phyloP scores from a whole-genome alignment of 1,140 invertebrate genomes.

The Samia ricini region DNA sequence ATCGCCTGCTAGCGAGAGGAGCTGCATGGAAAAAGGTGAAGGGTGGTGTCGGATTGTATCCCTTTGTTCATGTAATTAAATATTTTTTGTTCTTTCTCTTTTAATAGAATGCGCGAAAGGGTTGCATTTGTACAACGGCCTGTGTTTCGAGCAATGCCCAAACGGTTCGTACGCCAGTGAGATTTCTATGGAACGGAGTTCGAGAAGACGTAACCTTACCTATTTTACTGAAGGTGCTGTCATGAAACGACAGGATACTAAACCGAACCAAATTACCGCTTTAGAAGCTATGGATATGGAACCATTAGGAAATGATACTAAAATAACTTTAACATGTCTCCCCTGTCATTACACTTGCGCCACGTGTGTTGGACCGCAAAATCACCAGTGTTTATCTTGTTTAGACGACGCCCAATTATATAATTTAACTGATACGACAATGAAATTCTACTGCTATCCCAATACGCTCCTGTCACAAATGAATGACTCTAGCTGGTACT shows the following conservation, averaged over 20 bases:
- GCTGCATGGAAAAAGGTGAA: conserved; percentile 70
- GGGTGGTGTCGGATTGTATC: conserved; percentile 63
- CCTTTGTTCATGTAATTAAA: conserved; percentile 51
- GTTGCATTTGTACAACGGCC: conserved; percentile 72
- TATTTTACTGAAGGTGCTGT: conserved; percentile 39
- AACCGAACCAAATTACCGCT: conserved; percentile 28
- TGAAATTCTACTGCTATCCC: conserved; percentile 61
- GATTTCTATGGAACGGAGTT: conserved; percentile 53
- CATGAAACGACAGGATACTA: conserved; percentile 41
- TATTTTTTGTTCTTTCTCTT: conserved; percentile 64
- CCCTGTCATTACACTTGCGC: conserved; percentile 69
- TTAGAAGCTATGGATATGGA: conserved; percentile 64
- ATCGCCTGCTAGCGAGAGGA: conserved; percentile 48
- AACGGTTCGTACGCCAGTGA: conserved; percentile 63
- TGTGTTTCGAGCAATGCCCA: conserved; percentile 63
- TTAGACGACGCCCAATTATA: conserved; percentile 58
- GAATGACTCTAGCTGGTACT: conserved; percentile 51
- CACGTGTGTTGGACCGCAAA: conserved; percentile 55
- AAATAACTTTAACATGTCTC: conserved; percentile 51
- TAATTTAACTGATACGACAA: conserved; percentile 48
- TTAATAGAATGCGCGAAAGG: conserved; percentile 73
- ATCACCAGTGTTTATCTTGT: conserved; percentile 60
- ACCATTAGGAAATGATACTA: conserved; percentile 32
- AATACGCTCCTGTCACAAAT: conserved; percentile 55
- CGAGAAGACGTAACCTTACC: conserved; percentile 63